Evolutionary conservation across 2,888 invertebrate species (phyloP), one percentile per base, ranked within the genome.

Genomic region (Acrobasis consociella): DNA sequence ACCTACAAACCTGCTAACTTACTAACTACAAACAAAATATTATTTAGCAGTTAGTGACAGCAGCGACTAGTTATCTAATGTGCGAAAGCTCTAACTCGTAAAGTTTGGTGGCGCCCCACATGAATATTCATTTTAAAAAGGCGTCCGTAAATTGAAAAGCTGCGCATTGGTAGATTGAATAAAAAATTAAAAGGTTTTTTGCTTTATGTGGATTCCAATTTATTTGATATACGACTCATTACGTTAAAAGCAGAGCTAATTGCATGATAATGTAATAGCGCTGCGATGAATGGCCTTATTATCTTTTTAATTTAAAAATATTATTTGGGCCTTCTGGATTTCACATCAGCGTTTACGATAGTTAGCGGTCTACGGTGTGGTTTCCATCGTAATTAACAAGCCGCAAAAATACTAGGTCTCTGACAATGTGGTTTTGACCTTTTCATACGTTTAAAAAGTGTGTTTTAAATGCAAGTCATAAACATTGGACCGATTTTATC

Each of bases 71-170:
- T 42, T 42, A 2, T 42, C 13, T 10, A 42, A 42, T 11, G 10
- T 13, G 42, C 16, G 17, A 9, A 49, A 60, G 31, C 31, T 31
- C 31, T 31, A 49, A 37, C 49, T 49, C 39, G 31, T 15, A 16
- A 60, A 52, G 39, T 59, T 51, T 52, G 60, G 9, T 39, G 42
- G 59, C 49, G 50, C 38, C 37, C 22, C 13, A 51, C 22, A 60
- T 60, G 51, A 60, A 60, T 60, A 60, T 60, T 60, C 60, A 60
- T 60, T 51, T 39, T 8, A 51, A 60, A 60, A 52, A 60, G 42
- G 39, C 60, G 42, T 39, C 51, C 51, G 39, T 39, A 22, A 60
- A 60, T 22, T 52, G 50, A 42, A 60, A 60, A 39, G 17, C 60
- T 22, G 51, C 9, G 38, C 51, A 51, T 39, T 51, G 51, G 51